Percentiles rank a stretch among this genome's conserved stretches.
These are phyloP conservation scores for Gnathonemus echidnorhynchus DNA, from an alignment of 2,113 vertebrate species.

Conservation along the genomic window DNA sequence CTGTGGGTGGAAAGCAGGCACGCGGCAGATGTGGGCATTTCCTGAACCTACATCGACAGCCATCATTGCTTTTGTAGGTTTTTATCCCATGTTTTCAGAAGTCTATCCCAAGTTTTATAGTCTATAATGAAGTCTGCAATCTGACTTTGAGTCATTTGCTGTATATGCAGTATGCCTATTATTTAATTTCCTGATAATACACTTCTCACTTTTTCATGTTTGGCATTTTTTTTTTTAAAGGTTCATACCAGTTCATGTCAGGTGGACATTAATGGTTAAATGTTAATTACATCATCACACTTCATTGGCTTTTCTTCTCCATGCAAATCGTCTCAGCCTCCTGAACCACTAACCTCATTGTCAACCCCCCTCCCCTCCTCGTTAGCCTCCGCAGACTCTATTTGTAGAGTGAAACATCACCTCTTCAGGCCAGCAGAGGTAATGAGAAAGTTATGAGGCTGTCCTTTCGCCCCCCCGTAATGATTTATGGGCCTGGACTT, in stretches of 20 bases:
- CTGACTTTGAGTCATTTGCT: background rate
- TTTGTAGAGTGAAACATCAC: background rate
- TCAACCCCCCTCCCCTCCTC: background rate
- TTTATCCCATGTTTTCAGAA: background rate
- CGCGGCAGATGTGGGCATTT: background rate
- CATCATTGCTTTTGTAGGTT: background rate
- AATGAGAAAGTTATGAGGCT: constrained; percentile 25
- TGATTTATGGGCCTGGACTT: constrained; percentile 15
- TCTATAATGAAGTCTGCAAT: background rate
- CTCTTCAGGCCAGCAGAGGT: background rate
- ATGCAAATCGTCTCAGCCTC: background rate
- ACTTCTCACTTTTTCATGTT: background rate
- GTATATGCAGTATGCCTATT: background rate
- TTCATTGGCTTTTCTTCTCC: background rate
- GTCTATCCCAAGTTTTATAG: background rate
- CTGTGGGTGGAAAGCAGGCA: background rate
- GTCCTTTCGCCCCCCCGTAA: background rate
- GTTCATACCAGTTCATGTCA: background rate
- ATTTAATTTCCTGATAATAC: background rate
- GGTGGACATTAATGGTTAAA: background rate
- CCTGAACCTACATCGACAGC: background rate
- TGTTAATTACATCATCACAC: background rate
- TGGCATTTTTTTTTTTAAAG: background rate
- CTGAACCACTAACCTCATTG: background rate
- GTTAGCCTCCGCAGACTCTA: background rate